phyloP scores from a whole-genome alignment of 2,888 invertebrate species.

The Cephus pulcher region DNA sequence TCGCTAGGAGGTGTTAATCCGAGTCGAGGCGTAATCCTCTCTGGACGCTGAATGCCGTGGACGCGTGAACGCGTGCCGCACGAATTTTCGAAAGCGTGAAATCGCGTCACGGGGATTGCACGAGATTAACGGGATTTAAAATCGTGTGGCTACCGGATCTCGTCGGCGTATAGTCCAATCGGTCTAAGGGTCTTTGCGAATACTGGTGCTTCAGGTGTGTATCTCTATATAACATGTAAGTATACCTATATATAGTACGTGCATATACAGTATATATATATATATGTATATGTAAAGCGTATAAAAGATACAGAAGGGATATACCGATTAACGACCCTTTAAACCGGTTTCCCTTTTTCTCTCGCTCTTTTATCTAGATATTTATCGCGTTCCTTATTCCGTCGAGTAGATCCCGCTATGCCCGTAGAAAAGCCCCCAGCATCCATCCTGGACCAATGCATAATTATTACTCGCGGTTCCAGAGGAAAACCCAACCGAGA shows the following conservation, averaged over 20 bases:
- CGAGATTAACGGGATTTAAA: constrained; percentile 57
- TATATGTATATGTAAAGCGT: neutral
- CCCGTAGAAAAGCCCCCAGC: neutral
- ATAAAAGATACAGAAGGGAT: neutral
- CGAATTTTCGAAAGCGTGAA: constrained; percentile 57
- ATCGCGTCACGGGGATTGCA: constrained; percentile 56
- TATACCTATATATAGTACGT: neutral
- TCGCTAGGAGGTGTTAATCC: constrained; percentile 2
- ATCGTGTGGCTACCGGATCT: constrained; percentile 27
- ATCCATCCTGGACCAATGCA: neutral
- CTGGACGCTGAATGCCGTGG: neutral
- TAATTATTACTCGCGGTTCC: neutral
- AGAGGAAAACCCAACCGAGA: neutral
- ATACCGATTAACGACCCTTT: neutral
- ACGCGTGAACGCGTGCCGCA: constrained; percentile 8
- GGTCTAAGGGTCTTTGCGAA: too few relatives aligned
- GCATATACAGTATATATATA: neutral
- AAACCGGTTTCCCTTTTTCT: neutral
- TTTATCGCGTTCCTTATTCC: neutral
- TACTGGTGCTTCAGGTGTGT: neutral
- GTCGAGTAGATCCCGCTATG: neutral
- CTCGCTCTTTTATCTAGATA: neutral
- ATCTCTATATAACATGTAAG: neutral
- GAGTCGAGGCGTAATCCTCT: constrained; percentile 1
- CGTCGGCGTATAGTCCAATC: too few relatives aligned